These are phyloP conservation scores for Oryzias javanicus DNA, from an alignment of 2,113 vertebrate genomes.

Conservation along the genomic window DNA sequence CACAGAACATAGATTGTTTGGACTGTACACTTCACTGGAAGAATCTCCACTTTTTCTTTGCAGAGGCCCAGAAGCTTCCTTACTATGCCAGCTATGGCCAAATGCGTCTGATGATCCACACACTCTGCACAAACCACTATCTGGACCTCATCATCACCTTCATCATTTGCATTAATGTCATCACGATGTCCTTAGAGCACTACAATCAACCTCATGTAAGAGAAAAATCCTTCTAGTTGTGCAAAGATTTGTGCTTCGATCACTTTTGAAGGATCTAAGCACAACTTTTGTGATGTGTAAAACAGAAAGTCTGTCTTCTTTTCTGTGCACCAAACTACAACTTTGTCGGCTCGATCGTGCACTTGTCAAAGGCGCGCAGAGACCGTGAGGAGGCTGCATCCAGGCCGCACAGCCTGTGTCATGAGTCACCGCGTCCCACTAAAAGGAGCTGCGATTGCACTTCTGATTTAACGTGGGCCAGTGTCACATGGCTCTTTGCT, in stretches of 20 bases:
- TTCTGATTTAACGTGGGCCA: constrained; percentile 30
- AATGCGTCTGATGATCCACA: constrained; percentile 92
- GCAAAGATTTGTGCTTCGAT: background rate
- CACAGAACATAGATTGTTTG: no score
- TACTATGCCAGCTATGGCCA: constrained; percentile 91
- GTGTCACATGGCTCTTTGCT: constrained; percentile 24
- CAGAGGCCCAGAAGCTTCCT: constrained; percentile 94
- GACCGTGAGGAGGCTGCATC: background rate
- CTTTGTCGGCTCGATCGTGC: constrained; percentile 10
- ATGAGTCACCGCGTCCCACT: constrained; percentile 8
- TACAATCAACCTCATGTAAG: constrained; percentile 93
- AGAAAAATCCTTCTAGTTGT: background rate
- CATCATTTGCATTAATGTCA: constrained; percentile 97
- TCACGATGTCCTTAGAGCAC: constrained; percentile 99
- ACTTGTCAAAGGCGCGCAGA: constrained; percentile 1
- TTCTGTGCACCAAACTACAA: constrained; percentile 1
- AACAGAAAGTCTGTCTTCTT: background rate
- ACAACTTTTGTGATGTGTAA: background rate
- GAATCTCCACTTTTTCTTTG: constrained; percentile 6
- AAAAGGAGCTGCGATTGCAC: constrained; percentile 48
- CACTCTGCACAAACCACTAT: constrained; percentile 96
- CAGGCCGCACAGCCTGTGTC: constrained; percentile 2
- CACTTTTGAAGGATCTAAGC: background rate
- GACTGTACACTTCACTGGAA: no score
- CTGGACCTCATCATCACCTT: constrained; percentile 99